Evolutionary conservation across 2,797 vertebrate genomes (phyloP).

Genomic region (Poeciliopsis turneri): DNA sequence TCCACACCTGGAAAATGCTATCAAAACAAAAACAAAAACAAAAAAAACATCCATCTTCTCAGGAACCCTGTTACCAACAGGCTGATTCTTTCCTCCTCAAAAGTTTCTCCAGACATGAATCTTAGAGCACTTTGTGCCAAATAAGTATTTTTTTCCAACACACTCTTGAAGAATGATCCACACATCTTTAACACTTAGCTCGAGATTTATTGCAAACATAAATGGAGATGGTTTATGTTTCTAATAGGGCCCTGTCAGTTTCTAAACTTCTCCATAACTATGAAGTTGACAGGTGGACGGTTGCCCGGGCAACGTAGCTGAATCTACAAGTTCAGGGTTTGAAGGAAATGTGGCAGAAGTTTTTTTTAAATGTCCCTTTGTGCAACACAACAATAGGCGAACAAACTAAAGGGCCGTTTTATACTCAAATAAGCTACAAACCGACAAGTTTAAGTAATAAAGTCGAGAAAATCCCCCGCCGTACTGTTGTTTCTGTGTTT

Average conservation of each 20-base stretch:
- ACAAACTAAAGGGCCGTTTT: neutral
- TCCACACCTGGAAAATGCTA: neutral
- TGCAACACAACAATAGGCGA: neutral
- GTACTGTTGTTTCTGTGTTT: slow-evolving; percentile 11
- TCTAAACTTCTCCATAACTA: neutral
- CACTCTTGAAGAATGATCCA: neutral
- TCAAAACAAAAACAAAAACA: neutral
- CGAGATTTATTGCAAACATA: neutral
- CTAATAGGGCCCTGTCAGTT: neutral
- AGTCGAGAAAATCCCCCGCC: neutral
- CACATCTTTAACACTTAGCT: neutral
- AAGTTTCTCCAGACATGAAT: neutral
- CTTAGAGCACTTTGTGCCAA: neutral
- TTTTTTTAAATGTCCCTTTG: slow-evolving; percentile 5
- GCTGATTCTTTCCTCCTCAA: neutral
- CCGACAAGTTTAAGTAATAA: neutral
- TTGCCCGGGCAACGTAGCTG: neutral
- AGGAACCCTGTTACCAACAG: neutral
- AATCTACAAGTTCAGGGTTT: neutral
- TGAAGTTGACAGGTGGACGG: neutral
- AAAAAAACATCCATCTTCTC: neutral
- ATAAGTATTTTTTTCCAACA: neutral
- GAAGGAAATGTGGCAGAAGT: neutral
- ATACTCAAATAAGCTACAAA: neutral
- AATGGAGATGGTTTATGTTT: neutral